Conservation (phyloP, 2,888 invertebrate species). For the Mamestra brassicae region DNA sequence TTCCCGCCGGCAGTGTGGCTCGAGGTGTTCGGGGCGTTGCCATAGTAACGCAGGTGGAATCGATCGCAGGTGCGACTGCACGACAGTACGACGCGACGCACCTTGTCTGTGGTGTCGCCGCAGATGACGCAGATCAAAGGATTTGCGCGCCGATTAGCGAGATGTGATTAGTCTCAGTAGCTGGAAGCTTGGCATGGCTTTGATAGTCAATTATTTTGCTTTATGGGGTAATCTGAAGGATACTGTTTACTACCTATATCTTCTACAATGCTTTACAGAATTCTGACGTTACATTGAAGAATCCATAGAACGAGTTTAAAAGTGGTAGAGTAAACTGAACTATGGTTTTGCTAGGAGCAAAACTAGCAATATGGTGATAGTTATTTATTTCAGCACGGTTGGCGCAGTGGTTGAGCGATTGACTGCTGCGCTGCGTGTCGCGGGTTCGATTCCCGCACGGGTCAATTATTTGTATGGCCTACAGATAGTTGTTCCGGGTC, state of each 20-base stretch:
- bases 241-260: neutral
- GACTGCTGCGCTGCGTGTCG: too few species aligned
- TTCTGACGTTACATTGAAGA: too few species aligned
- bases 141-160: slow-evolving; percentile 3
- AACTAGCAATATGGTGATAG: neutral
- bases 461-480: too few species aligned
- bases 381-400: neutral
- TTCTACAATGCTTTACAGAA: too few species aligned
- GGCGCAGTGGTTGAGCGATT: too few species aligned
- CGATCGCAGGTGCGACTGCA: slow-evolving; percentile 78
- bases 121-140: neutral
- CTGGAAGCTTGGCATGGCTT: too few species aligned
- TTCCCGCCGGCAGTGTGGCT: slow-evolving; percentile 28
- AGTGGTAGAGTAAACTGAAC: too few species aligned
- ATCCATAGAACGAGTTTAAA: too few species aligned
- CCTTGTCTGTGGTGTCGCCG: slow-evolving; percentile 33
- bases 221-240: neutral
- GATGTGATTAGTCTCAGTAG: slow-evolving; percentile 1
- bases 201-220: neutral
- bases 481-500: too few species aligned
- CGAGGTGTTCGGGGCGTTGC: slow-evolving; percentile 68
- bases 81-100: slow-evolving; percentile 35
- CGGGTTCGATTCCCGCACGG: too few species aligned
- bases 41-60: slow-evolving; percentile 85
- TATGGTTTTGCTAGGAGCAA: neutral